Conservation (phyloP, 2,113 vertebrate genomes). For the Protobothrops flavoviridis region DNA sequence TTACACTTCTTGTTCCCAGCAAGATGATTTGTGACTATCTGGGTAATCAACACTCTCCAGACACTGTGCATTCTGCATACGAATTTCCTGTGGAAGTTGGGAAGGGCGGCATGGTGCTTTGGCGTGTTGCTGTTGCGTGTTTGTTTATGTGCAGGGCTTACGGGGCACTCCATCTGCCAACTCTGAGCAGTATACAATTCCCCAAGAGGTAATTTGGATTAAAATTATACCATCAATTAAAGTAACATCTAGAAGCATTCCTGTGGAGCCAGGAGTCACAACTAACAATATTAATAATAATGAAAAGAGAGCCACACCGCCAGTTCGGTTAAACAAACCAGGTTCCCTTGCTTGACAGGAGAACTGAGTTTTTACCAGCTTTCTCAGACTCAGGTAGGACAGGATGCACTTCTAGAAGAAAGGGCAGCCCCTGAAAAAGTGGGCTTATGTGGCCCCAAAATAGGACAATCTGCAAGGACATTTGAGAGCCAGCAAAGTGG, state of each 20-base stretch:
- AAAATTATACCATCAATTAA: not conserved
- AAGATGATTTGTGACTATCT: not conserved
- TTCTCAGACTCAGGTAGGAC: not conserved
- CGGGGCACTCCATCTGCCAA: not conserved
- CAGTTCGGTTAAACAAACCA: not conserved
- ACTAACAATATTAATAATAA: not conserved
- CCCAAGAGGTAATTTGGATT: not conserved
- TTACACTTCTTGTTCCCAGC: not conserved
- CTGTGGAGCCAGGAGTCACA: not conserved
- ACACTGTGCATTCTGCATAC: not conserved
- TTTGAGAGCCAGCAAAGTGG: not conserved
- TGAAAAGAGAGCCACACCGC: not conserved
- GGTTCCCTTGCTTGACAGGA: not conserved
- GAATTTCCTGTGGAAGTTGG: not conserved
- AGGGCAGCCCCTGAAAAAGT: not conserved
- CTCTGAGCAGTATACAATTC: not conserved
- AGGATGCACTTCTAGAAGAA: not conserved
- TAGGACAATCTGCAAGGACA: not conserved
- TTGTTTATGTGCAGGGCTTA: not conserved
- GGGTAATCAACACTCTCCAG: not conserved
- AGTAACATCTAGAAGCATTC: not conserved
- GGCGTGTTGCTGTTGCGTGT: not conserved
- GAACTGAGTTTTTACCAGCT: not conserved
- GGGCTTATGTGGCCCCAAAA: not conserved
- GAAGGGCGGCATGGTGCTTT: not conserved